A percentile compares a stretch with the other conserved stretches of the same genome.
Evolutionary conservation across 2,797 vertebrate genomes (phyloP).

Genomic region (Catharus ustulatus): DNA sequence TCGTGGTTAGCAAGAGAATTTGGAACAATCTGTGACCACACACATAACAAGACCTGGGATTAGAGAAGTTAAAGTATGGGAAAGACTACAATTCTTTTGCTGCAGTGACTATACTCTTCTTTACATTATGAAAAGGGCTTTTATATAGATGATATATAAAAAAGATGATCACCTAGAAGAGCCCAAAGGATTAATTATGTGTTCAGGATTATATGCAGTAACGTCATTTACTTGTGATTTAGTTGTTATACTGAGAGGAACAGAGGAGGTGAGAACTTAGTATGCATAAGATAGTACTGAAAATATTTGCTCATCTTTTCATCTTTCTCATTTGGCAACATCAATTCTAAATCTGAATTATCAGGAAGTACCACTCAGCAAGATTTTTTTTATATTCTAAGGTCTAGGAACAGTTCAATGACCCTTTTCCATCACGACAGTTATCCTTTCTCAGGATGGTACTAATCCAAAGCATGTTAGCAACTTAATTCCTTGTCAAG

Average conservation of each 20-base stretch:
- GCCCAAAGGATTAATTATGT: background rate
- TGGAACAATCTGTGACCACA: background rate
- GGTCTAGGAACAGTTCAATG: background rate
- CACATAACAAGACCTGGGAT: background rate
- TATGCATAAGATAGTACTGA: background rate
- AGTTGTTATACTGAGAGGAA: background rate
- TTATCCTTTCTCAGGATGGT: background rate
- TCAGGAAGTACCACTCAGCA: background rate
- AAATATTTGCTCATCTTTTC: background rate
- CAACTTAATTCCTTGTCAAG: background rate
- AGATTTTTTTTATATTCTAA: background rate
- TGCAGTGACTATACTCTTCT: background rate
- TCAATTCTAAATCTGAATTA: background rate
- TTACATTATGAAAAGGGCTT: background rate
- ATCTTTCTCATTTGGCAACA: background rate
- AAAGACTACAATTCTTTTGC: background rate
- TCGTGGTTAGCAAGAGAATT: background rate
- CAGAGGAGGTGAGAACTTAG: background rate
- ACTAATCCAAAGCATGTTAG: background rate
- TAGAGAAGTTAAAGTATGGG: background rate
- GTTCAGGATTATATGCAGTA: background rate
- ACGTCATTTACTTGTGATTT: background rate
- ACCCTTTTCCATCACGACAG: background rate
- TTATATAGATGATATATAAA: background rate
- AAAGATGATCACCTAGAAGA: background rate